phyloP scores from a whole-genome alignment of 1,140 invertebrate genomes.

The Cyphomyrmex costatus region DNA sequence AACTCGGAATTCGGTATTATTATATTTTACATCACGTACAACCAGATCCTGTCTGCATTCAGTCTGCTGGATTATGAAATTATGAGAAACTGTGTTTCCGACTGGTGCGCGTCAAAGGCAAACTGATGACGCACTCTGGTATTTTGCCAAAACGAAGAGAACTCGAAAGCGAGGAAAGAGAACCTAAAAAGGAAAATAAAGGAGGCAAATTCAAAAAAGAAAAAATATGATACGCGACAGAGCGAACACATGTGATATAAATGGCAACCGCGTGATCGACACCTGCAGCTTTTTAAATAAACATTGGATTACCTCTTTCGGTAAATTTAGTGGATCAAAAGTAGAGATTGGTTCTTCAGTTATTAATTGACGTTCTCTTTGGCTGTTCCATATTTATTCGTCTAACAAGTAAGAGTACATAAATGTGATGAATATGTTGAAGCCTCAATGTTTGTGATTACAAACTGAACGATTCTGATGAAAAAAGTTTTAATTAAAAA shows the following conservation, averaged over 20 bases:
- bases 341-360: slow-evolving; percentile 16
- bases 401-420: background rate
- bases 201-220: background rate
- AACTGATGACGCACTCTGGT: slow-evolving; percentile 48
- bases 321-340: slow-evolving; percentile 27
- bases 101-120: slow-evolving; percentile 48
- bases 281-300: slow-evolving; percentile 52
- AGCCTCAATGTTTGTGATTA: background rate
- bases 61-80: slow-evolving; percentile 53
- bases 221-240: background rate
- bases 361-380: slow-evolving; percentile 49
- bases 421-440: background rate
- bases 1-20: slow-evolving; percentile 11
- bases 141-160: slow-evolving; percentile 54
- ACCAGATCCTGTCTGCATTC: slow-evolving; percentile 16
- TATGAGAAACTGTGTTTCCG: slow-evolving; percentile 52
- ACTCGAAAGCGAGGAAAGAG: slow-evolving; percentile 28
- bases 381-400: slow-evolving; percentile 36
- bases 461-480: background rate
- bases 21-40: slow-evolving; percentile 13
- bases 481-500: slow-evolving; percentile 33
- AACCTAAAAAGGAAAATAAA: slow-evolving; percentile 26
- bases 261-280: slow-evolving; percentile 25
- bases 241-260: slow-evolving; percentile 10
- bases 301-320: slow-evolving; percentile 19